Evolutionary conservation across 2,888 invertebrate genomes (phyloP).

Genomic region (Tipula lateralis): DNA sequence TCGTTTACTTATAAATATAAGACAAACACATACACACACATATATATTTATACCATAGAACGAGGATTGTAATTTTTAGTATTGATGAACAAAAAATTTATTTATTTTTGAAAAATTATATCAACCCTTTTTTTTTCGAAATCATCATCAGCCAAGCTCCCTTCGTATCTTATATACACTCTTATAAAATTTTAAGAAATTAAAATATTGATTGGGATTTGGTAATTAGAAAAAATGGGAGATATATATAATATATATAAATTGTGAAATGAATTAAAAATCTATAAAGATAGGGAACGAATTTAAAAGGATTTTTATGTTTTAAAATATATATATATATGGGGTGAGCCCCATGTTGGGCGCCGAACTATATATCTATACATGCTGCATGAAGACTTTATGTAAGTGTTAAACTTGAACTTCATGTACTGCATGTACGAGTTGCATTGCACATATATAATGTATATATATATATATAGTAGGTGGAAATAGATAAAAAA

Average conservation of each 20-base stretch:
- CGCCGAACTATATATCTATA: background rate
- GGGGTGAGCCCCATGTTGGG: background rate
- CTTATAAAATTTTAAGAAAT: background rate
- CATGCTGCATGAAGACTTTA: background rate
- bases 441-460: background rate
- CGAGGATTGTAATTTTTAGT: conserved; percentile 1
- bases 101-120: conserved; percentile 19
- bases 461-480: background rate
- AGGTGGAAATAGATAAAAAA: background rate
- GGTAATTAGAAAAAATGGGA: conserved; percentile 13
- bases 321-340: background rate
- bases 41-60: background rate
- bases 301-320: conserved; percentile 13
- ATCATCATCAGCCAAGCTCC: background rate
- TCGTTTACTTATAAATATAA: background rate
- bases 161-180: background rate
- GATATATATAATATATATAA: background rate
- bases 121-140: background rate
- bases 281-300: background rate
- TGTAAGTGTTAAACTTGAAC: background rate
- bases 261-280: conserved; percentile 9
- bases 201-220: conserved; percentile 28
- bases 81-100: conserved; percentile 3
- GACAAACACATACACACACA: too few relatives aligned
- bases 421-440: background rate